These are phyloP conservation scores for Aramus guarauna DNA, from an alignment of 2,113 vertebrate genomes.

Conservation along the genomic window DNA sequence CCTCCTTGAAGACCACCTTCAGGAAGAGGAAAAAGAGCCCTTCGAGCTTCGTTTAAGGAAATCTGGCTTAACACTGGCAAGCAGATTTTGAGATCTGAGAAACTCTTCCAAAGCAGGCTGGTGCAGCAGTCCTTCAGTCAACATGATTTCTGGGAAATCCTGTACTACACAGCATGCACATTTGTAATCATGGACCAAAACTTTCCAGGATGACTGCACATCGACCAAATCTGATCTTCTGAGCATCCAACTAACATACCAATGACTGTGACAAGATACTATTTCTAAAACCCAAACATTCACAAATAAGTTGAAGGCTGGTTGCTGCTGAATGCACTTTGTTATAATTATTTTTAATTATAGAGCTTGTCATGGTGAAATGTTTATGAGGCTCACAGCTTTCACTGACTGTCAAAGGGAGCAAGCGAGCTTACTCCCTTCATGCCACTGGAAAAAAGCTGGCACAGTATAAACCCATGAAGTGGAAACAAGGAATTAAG, in stretches of 20 bases:
- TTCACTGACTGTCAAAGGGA: not conserved
- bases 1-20: not conserved
- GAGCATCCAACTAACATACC: not conserved
- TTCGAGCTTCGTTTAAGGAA: not conserved
- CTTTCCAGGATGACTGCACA: not conserved
- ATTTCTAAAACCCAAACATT: not conserved
- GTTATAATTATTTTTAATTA: not conserved
- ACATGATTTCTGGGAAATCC: not conserved
- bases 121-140: not conserved
- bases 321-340: not conserved
- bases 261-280: not conserved
- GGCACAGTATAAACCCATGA: not conserved
- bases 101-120: not conserved
- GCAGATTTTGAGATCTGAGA: not conserved
- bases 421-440: not conserved
- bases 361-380: not conserved
- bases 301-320: not conserved
- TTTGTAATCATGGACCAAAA: not conserved
- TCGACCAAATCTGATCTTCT: not conserved
- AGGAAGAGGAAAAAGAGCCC: not conserved
- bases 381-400: not conserved
- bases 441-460: not conserved
- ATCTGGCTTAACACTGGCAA: not conserved
- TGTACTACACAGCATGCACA: not conserved
- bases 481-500: constrained; percentile 26